These are phyloP conservation scores for Sogatella furcifera DNA, from an alignment of 1,140 invertebrate species.

Conservation along the genomic window DNA sequence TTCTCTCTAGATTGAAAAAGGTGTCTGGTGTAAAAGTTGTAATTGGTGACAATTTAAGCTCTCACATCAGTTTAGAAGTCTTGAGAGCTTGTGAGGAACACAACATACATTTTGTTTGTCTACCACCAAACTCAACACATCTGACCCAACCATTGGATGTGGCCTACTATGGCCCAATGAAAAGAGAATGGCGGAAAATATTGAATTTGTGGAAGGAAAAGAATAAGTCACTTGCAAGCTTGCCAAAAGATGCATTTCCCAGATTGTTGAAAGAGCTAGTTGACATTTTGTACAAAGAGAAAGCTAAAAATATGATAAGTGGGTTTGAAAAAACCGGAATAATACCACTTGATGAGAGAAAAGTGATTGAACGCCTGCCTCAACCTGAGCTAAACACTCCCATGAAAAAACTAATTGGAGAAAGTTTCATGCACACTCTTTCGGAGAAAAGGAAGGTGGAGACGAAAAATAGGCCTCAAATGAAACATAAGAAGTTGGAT, in stretches of 20 bases:
- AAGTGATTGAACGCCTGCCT: neutral
- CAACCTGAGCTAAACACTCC: neutral
- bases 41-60: constrained; percentile 32
- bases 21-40: constrained; percentile 27
- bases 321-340: neutral
- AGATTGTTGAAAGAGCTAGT: neutral
- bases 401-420: constrained; percentile 1
- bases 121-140: constrained; percentile 34
- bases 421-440: neutral
- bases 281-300: neutral
- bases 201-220: constrained; percentile 6
- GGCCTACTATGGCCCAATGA: constrained; percentile 28
- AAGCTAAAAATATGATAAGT: neutral
- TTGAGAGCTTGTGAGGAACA: constrained; percentile 23
- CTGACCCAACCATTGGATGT: constrained; percentile 33
- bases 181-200: constrained; percentile 28
- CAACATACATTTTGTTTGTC: constrained; percentile 26
- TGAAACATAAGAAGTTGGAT: neutral
- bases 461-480: neutral
- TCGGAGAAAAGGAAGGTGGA: constrained; percentile 1
- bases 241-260: neutral
- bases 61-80: constrained; percentile 25
- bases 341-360: neutral
- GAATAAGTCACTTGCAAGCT: neutral
- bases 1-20: constrained; percentile 23